Evolutionary conservation across 53 echinoderm and acorn worm genomes (phyloP).

Genomic region (Patiria pectinifera): DNA sequence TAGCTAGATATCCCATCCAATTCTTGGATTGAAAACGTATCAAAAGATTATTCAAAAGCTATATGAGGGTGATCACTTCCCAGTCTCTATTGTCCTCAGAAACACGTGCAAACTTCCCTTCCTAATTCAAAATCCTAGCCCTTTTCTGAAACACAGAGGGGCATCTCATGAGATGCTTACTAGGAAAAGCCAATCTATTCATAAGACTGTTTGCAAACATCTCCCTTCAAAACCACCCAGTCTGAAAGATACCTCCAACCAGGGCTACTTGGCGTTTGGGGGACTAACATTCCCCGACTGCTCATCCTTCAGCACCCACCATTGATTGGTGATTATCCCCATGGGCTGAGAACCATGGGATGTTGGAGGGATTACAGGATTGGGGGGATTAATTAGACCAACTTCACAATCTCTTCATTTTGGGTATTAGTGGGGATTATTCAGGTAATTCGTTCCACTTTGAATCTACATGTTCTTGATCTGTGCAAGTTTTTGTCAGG

Average conservation of each 20-base stretch:
- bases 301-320: conserved; percentile 6
- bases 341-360: background rate
- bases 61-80: no score
- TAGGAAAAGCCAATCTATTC: background rate
- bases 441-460: background rate
- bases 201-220: conserved; percentile 35
- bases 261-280: conserved; percentile 28
- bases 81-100: no score
- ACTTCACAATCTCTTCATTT: background rate
- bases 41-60: no score
- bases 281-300: background rate
- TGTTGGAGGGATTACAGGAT: conserved; percentile 39
- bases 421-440: background rate
- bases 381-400: conserved; percentile 10
- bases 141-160: background rate
- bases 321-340: conserved; percentile 39
- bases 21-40: no score
- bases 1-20: no score
- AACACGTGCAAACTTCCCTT: background rate
- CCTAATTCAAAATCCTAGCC: background rate
- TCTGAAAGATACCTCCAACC: background rate
- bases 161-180: background rate
- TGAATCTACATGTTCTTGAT: conserved; percentile 20
- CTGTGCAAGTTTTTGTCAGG: background rate
- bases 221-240: background rate